Evolutionary conservation across 2,888 invertebrate species (phyloP), one percentile per base, ranked within the genome.

Genomic region (Erebia ligea): DNA sequence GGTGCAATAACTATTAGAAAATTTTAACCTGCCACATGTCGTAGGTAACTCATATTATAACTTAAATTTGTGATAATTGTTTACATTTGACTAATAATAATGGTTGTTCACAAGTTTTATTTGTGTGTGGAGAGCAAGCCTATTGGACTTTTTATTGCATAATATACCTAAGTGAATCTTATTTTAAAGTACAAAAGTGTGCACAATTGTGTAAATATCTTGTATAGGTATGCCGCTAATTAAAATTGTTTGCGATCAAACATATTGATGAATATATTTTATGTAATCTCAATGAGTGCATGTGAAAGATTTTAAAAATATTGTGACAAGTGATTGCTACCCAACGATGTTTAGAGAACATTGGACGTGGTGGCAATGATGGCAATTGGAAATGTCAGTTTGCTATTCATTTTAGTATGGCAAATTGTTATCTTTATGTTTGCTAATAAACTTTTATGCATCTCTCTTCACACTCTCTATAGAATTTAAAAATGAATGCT

Each of bases 281-380:
- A 84, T 87, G 89, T 92, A 92, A 93, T 92, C 92, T 92, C 92
- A 92, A 87, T 86, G 90, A 90, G 88, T 89, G 89, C 84, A 83
- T 85, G 87, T 85, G 81, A 81, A 86, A 80, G 79, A 84, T 82
- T 78, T 82, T 62, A 45, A 19, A 62, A 81, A 81, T 48, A 81
- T 81, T 79, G 82, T 82, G 81, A 84, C 81, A 83, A 81, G 77
- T 77, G 78, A 80, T 83, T 81, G 80, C 85, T 83, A 92, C 92
- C 89, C 89, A 85, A 89, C 84, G 74, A 79, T 92, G 91, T 87
- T 92, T 86, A 25, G 80, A 87, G 88, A 91, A 86, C 91, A 92
- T 84, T 76, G 83, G 87, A 85, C 72, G 69, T 73, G 73, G 89
- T 86, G 89, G 92, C 90, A 86, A 85, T 78, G 77, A 82, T 75